Base-by-base conservation (phyloP, 2,113 vertebrate genomes). In the Podarcis cretensis region DNA sequence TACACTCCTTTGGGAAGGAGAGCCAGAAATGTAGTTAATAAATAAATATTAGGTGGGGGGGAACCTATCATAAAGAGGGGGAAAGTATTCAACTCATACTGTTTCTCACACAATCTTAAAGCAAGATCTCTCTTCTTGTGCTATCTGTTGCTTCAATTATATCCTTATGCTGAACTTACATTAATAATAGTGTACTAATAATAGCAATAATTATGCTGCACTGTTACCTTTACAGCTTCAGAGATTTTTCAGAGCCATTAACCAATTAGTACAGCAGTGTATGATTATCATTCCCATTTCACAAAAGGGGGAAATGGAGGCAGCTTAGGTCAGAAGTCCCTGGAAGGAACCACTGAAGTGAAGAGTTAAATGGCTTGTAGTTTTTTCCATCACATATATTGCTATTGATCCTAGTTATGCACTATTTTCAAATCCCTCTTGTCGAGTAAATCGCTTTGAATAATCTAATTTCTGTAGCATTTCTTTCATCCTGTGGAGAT, bases 371-470 rank as follows among this genome's bases (percentile, higher is more conserved):
- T 93, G 84, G 1, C 85, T 78, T 92, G 88, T 84, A 84, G 85
- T n/a, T 95, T 90, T 94, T 69, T 87, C 89, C 78, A 35, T 93
- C 87, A 71, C 78, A 27, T 8, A 80, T 93, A 77, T 92, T 94
- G 88, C 84, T 96, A 95, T 81, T 92, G 92, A 95, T 95, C 84
- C 74, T 90, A 88, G 74, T 92, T 94, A 94, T 93, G 96, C 83
- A 93, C 79, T 94, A 90, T 92, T 96, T 95, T 94, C 84, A 94
- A 89, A 90, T 87, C 57, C 80, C 75, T 93, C 95, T 75, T 89
- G 66, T 93, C 0, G 4, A 93, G 73, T 92, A 93, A 95, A 95
- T 91, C 87, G 43, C 65, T 92, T 48, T 90, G 90, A 95, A 90
- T 92, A 83, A 40, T 84, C 54, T 90, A 94, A 91, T 87, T 94